A percentile compares a stretch with the other conserved stretches of the same genome.
phyloP scores from a whole-genome alignment of 2,113 vertebrate genomes.

The Nyctereutes procyonoides region DNA sequence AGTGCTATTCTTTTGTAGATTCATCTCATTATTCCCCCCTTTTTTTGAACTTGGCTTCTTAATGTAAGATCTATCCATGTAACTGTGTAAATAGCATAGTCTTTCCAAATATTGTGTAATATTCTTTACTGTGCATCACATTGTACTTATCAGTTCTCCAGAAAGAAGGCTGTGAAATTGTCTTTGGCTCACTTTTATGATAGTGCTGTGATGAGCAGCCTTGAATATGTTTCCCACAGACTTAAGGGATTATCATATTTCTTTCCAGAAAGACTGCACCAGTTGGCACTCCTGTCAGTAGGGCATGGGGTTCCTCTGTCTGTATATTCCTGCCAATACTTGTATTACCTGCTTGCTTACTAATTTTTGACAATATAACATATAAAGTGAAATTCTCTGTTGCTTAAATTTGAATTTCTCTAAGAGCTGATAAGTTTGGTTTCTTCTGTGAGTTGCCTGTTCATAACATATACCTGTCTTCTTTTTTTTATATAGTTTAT shows the following conservation, averaged over 20 bases:
- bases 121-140: neutral
- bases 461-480: neutral
- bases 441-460: neutral
- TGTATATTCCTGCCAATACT: neutral
- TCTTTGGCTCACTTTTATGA: neutral
- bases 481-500: neutral
- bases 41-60: neutral
- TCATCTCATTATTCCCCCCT: neutral
- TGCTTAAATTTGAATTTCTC: neutral
- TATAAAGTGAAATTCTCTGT: neutral
- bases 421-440: neutral
- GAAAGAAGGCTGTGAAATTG: neutral
- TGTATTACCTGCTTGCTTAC: neutral
- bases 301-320: neutral
- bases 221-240: neutral
- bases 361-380: neutral
- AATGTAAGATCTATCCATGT: neutral
- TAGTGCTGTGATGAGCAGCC: neutral
- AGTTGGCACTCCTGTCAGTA: neutral
- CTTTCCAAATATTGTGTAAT: neutral
- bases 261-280: neutral
- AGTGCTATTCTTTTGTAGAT: neutral
- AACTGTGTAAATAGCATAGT: neutral
- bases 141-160: neutral
- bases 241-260: neutral